Evolutionary conservation across 2,113 vertebrate species (phyloP).

Genomic region (Chamaetylas fuelleborni): DNA sequence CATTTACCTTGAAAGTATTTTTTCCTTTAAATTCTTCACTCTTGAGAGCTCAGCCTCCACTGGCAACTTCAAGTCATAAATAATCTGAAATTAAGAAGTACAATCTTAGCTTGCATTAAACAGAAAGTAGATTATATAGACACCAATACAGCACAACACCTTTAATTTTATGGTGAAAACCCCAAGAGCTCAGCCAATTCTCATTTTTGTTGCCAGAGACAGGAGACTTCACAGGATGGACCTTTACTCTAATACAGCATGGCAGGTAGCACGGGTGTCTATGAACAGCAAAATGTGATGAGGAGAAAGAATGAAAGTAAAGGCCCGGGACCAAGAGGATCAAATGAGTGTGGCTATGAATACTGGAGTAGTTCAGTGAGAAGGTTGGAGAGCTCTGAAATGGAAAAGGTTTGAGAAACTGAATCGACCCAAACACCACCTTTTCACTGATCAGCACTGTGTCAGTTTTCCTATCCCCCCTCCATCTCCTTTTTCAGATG

Average conservation of each 20-base stretch:
- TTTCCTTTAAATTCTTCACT: slow-evolving; percentile 60
- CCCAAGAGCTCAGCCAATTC: neutral
- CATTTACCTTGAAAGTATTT: slow-evolving; percentile 62
- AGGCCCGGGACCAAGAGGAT: neutral
- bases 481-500: neutral
- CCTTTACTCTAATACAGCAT: neutral
- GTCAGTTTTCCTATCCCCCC: neutral
- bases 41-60: slow-evolving; percentile 65
- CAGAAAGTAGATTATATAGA: neutral
- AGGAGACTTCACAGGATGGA: neutral
- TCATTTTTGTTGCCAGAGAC: neutral
- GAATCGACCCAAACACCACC: neutral
- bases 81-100: slow-evolving; percentile 67
- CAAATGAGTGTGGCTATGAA: neutral
- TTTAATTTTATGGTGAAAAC: neutral
- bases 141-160: neutral
- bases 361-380: neutral
- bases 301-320: neutral
- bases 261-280: neutral
- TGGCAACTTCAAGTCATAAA: slow-evolving; percentile 67
- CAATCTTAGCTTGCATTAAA: neutral
- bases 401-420: neutral
- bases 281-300: neutral
- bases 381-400: neutral
- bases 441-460: neutral